phyloP scores from a whole-genome alignment of 2,113 vertebrate species.

The Gymnobelideus leadbeateri region DNA sequence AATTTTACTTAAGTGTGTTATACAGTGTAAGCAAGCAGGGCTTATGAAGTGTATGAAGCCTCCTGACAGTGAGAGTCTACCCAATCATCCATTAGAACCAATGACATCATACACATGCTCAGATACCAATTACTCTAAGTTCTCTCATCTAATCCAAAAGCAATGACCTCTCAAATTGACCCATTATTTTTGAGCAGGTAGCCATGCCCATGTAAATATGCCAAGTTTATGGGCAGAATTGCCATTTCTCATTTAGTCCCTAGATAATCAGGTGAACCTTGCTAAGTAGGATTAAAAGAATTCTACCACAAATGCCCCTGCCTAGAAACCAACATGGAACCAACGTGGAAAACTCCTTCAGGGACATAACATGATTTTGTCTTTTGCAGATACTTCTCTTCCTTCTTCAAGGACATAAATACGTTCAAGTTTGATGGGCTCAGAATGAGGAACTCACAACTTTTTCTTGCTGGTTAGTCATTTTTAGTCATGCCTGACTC shows the following conservation, averaged over 20 bases:
- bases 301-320: slow-evolving; percentile 61
- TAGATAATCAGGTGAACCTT: slow-evolving; percentile 23
- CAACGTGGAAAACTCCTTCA: slow-evolving; percentile 52
- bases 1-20: not conserved
- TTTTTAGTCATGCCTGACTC: not conserved
- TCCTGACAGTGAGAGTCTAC: not conserved
- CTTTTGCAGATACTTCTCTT: slow-evolving; percentile 47
- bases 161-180: slow-evolving; percentile 62
- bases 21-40: not conserved
- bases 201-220: slow-evolving; percentile 72
- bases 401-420: slow-evolving; percentile 55
- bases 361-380: slow-evolving; percentile 18
- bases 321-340: not conserved
- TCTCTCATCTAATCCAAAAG: not conserved
- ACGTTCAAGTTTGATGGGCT: slow-evolving; percentile 34
- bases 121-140: not conserved
- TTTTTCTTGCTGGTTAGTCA: not conserved
- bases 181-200: slow-evolving; percentile 75
- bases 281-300: slow-evolving; percentile 58
- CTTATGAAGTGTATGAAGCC: not conserved
- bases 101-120: not conserved
- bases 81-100: not conserved
- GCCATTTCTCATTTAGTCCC: slow-evolving; percentile 67
- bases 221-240: slow-evolving; percentile 69
- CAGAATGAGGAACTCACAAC: not conserved